Base-by-base conservation (phyloP, 2,888 invertebrate species). In the Machimus atricapillus region DNA sequence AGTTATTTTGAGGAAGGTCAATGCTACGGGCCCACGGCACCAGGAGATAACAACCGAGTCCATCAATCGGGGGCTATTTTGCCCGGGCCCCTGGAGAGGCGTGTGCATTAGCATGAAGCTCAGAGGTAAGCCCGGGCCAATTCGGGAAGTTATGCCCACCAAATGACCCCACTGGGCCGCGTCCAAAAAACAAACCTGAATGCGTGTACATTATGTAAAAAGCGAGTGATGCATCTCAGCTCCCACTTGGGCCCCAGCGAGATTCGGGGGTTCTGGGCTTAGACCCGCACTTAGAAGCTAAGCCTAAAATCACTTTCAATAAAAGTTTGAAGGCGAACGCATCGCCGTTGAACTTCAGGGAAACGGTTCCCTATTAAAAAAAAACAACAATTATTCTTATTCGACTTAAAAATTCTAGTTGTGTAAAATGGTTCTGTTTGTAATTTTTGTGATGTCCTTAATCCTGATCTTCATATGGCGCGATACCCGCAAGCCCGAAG, bases 401-500 rank as follows among this genome's bases (percentile, higher is more conserved):
- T 9, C 6, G n/a, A 1, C 14, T 16, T 46, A 14, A 14, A 52
- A n/a, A 19, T 52, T 58, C 7, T 23, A 66, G 8, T 66, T 27
- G 27, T 66, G 27, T 27, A 27, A 66, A 79, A 87, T 86, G 86
- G 46, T 83, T 73, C 40, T 87, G 46, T 78, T 58, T 40, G 43
- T 88, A n/a, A 73, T 88, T 23, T 86, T 87, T 58, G 43, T 87
- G 79, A 34, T 87, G 14, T 46, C 74, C 52, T 37, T 87, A 43
- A 14, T 87, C 31, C 37, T 88, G 52, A 52, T 88, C 73, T 88
- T 86, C 27, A 78, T 88, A 9, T 88, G 88, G 88, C 76, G 78
- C 14, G 88, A 89, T 81, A 91, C 91, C 34, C 90, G 90, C 37
- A 93, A 93, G 89, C 94, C 94, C 0, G 91, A 90, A 88, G 92